Percentiles rank a stretch among this genome's conserved stretches.
These are phyloP conservation scores for Otolemur crassicaudatus DNA, from an alignment of 2,797 vertebrate species.

Conservation along the genomic window DNA sequence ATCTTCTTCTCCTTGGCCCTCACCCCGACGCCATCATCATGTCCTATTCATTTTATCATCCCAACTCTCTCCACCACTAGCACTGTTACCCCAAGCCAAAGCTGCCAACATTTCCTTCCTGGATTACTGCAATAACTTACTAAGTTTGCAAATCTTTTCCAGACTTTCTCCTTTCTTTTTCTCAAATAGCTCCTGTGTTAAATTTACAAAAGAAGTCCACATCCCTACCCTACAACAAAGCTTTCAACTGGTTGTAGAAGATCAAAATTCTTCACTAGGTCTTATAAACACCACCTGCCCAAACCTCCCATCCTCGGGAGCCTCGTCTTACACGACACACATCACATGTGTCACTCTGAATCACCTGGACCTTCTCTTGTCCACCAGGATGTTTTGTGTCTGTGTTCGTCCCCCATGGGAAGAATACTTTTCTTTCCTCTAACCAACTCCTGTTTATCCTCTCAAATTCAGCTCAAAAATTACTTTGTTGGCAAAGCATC, in stretches of 20 bases:
- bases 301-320: neutral
- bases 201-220: neutral
- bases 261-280: neutral
- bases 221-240: neutral
- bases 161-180: neutral
- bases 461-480: slow-evolving; percentile 24
- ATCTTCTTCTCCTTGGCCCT: neutral
- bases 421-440: neutral
- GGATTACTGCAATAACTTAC: neutral
- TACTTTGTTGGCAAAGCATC: neutral
- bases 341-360: rapidly evolving
- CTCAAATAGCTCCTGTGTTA: neutral
- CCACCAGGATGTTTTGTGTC: neutral
- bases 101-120: neutral
- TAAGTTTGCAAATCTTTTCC: neutral
- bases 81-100: neutral
- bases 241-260: neutral
- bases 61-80: neutral
- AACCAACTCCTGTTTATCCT: neutral
- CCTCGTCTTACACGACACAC: neutral
- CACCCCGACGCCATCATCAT: neutral
- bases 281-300: neutral
- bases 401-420: neutral
- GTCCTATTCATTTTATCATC: neutral
- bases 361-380: neutral